A percentile compares a stretch with the other conserved stretches of the same genome.
Conservation (phyloP, 2,797 vertebrate species). For the Liparis tanakae region DNA sequence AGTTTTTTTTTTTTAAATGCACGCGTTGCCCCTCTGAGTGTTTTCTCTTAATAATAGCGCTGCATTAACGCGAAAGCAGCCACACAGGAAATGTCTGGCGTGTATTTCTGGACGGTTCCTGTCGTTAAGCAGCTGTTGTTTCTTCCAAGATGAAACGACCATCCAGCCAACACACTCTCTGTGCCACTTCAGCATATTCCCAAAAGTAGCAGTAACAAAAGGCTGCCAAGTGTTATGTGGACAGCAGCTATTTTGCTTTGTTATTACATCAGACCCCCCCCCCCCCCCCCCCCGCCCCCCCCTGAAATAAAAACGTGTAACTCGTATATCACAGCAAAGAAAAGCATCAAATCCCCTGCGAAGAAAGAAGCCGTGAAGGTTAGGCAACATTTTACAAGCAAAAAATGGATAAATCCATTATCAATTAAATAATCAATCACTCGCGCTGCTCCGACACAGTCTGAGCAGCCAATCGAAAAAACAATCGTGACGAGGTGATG, state of each 20-base stretch:
- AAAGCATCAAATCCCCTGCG: background rate
- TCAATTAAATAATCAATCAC: background rate
- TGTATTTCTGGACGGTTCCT: background rate
- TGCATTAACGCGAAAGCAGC: constrained; percentile 1
- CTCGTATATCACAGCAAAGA: background rate
- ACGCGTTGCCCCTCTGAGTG: constrained; percentile 13
- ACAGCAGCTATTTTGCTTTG: constrained; percentile 23
- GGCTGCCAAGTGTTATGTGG: constrained; percentile 1
- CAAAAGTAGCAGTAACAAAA: background rate
- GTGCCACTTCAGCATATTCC: constrained; percentile 3
- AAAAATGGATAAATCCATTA: background rate
- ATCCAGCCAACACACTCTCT: background rate
- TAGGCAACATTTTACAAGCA: background rate
- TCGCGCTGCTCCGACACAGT: background rate
- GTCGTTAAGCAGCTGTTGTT: constrained; percentile 15
- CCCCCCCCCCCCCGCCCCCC: background rate
- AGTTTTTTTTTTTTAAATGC: constrained; percentile 25
- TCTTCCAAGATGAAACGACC: background rate
- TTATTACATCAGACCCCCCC: background rate
- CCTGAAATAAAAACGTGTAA: background rate
- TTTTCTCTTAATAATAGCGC: background rate
- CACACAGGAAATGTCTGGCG: constrained; percentile 12
- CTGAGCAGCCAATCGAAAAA: constrained; percentile 33
- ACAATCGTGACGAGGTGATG: constrained; percentile 9
- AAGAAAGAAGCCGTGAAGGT: background rate